Base-by-base conservation (phyloP, 2,797 vertebrate species). In the Alcedo atthis region DNA sequence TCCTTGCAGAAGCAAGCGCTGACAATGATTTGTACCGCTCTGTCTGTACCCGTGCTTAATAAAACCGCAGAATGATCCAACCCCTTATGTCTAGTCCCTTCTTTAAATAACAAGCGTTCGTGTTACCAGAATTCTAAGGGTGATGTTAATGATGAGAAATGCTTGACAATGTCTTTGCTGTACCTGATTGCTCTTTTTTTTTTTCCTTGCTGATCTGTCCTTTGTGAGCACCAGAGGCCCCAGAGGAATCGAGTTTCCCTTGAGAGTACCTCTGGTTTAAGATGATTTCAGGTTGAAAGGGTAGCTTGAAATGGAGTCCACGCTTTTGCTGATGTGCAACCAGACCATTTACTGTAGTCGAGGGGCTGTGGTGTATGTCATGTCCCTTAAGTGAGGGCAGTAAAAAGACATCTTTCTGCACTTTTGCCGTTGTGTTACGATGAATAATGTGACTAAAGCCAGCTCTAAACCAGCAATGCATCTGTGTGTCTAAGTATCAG, bases 41-140 rank as follows among this genome's bases (percentile, higher is more conserved):
- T 86, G 7, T 58, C 30, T 95, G 95, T 96, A 96, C 37, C 37
- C 54, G 74, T 71, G 6, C 8, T 11, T 78, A 96, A 96, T 95
- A 96, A 96, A 96, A 71, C 42, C n/a, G 69, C 42, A 73, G 85
- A 81, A 74, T 92, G 68, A 33, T 77, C 46, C 55, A 93, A 87
- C 81, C 35, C 48, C 2, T 0, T 28, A 80, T 15, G 95, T 94
- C 88, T 69, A 81, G 69, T 90, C 21, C 40, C 12, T 93, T 93
- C 63, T 66, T 90, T 77, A 70, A 83, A 87, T 33, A 91, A 7
- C 48, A 51, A 69, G 6, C 48, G 28, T 53, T 71, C 0, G 0
- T 30, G 22, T 3, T 3, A n/a, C 59, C 21, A 12, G 8, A 43
- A 28, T 51, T 45, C 57, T 59, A 32, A 21, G 32, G 54, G 8